Percentiles rank a stretch among this genome's conserved stretches.
These are phyloP conservation scores for Phallusia fumigata DNA, from an alignment of 23 tunicate genomes.

Conservation along the genomic window DNA sequence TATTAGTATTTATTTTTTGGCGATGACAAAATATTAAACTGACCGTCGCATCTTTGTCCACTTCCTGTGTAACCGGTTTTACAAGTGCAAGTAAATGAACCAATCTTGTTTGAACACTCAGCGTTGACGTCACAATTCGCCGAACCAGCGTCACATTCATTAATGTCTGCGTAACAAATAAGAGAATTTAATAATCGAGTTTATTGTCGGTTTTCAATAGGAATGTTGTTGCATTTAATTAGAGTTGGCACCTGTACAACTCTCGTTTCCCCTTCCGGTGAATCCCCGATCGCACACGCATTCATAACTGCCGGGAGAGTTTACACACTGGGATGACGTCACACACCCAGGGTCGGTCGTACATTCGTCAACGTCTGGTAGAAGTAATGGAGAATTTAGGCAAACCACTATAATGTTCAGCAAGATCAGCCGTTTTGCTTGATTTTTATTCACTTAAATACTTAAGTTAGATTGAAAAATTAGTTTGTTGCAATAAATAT, in stretches of 20 bases:
- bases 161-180: constrained; percentile 26
- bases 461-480: too few relatives aligned
- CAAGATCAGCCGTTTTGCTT: too few relatives aligned
- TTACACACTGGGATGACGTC: constrained; percentile 20
- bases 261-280: constrained; percentile 30
- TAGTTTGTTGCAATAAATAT: too few relatives aligned
- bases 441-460: too few relatives aligned
- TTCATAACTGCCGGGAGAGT: constrained; percentile 32
- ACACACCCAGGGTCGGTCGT: constrained; percentile 19
- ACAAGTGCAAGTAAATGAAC: constrained; percentile 46
- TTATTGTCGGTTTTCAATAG: too few relatives aligned
- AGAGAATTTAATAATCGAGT: neutral
- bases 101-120: constrained; percentile 35
- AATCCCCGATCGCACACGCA: constrained; percentile 46
- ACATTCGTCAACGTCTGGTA: constrained; percentile 44
- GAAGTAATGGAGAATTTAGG: too few relatives aligned
- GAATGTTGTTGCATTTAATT: neutral
- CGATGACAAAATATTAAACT: neutral
- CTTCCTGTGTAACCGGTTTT: constrained; percentile 46
- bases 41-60: constrained; percentile 36
- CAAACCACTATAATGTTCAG: too few relatives aligned
- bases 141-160: constrained; percentile 40
- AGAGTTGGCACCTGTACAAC: constrained; percentile 27
- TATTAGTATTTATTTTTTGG: too few relatives aligned
- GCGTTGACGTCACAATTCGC: constrained; percentile 38